These are phyloP conservation scores for Euzetes globulus DNA, from an alignment of 2,888 invertebrate species.

Conservation along the genomic window DNA sequence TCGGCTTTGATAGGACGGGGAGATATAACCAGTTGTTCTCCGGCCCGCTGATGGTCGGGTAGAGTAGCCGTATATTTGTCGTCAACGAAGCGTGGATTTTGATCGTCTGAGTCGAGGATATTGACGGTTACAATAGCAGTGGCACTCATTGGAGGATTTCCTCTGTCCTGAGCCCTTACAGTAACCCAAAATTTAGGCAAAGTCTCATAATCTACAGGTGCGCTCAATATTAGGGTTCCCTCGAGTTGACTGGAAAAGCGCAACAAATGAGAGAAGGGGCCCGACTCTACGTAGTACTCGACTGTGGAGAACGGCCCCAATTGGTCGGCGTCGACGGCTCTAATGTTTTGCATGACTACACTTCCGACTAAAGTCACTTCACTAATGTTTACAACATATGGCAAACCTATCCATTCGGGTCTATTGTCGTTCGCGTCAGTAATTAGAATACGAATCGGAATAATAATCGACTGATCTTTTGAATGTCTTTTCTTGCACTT, in stretches of 20 bases:
- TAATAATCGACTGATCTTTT: slow-evolving; percentile 53
- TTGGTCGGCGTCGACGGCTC: slow-evolving; percentile 75
- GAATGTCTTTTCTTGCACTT: slow-evolving; percentile 55
- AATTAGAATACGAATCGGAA: slow-evolving; percentile 72
- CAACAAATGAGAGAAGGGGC: slow-evolving; percentile 72
- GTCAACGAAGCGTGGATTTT: slow-evolving; percentile 72
- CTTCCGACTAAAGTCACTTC: slow-evolving; percentile 60
- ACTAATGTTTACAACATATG: slow-evolving; percentile 71
- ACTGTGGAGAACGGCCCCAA: slow-evolving; percentile 79
- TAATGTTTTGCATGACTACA: slow-evolving; percentile 62
- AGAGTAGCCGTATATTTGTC: slow-evolving; percentile 66
- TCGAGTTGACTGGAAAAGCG: slow-evolving; percentile 77
- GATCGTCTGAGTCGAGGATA: slow-evolving; percentile 81
- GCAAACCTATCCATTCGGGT: slow-evolving; percentile 70
- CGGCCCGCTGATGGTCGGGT: slow-evolving; percentile 47
- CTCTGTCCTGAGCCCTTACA: slow-evolving; percentile 64
- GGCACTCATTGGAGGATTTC: slow-evolving; percentile 66
- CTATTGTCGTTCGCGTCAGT: slow-evolving; percentile 87
- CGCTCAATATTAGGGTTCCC: slow-evolving; percentile 68
- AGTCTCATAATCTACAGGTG: slow-evolving; percentile 73
- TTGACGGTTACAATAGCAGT: slow-evolving; percentile 67
- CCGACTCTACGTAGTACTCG: slow-evolving; percentile 70
- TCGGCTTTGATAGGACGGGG: slow-evolving; percentile 49
- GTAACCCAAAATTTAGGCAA: slow-evolving; percentile 67
- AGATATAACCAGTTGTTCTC: slow-evolving; percentile 47